A percentile compares a stretch with the other conserved stretches of the same genome.
phyloP scores from a whole-genome alignment of 2,797 vertebrate genomes.

The Thamnophis elegans region DNA sequence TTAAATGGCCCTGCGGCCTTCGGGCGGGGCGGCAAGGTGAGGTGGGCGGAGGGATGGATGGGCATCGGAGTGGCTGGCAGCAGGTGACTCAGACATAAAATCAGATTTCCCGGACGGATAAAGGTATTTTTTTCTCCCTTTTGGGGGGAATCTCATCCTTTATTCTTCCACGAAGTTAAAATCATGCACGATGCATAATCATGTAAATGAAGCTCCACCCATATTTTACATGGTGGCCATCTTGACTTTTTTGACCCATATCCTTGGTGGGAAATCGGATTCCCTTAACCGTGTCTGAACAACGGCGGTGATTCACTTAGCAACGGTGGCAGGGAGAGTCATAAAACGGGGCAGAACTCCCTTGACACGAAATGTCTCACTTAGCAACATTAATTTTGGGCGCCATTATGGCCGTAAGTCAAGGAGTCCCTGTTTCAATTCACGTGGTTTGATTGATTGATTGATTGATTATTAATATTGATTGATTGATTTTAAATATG shows the following conservation, averaged over 20 bases:
- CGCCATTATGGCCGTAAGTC: fast-evolving
- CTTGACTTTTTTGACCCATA: background rate
- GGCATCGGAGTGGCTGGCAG: background rate
- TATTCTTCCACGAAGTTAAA: background rate
- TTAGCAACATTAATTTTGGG: background rate
- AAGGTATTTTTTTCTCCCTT: background rate
- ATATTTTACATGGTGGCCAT: background rate
- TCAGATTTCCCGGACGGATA: background rate
- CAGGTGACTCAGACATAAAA: no score
- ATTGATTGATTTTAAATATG: no score
- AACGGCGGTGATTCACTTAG: background rate
- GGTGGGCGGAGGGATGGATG: background rate
- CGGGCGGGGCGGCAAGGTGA: background rate
- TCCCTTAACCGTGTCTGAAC: background rate
- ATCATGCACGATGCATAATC: background rate
- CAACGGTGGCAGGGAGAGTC: background rate
- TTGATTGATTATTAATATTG: no score
- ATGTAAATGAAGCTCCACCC: background rate
- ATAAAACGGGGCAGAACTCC: background rate
- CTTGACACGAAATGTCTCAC: background rate
- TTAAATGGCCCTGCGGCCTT: background rate
- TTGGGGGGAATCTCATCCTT: no score
- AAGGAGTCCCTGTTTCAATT: background rate
- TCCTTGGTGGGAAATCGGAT: background rate
- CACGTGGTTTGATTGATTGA: no score